Base-by-base conservation (phyloP, 2,113 vertebrate species). In the Oreochromis tanganicae region DNA sequence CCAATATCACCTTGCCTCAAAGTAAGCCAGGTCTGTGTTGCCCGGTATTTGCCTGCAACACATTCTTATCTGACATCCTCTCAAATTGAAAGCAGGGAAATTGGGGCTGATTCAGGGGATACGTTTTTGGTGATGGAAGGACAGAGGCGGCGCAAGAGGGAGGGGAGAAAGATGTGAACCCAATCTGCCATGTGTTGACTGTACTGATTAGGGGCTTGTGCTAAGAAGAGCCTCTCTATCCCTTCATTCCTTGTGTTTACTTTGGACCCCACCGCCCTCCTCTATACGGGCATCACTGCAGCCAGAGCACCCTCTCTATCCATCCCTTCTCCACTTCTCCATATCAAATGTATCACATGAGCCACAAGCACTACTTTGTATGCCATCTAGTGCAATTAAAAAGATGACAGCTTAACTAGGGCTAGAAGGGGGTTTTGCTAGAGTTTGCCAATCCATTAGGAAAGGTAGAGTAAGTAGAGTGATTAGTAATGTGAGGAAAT, bases 171-270 rank as follows among this genome's bases (percentile, higher is more conserved):
- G 90, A 93, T 93, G 88, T 94, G 93, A 94, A 95, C 92, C 94
- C 95, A 95, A 95, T 95, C 94, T 96, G 81, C 88, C 71, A 82
- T 80, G 91, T 96, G 95, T 96, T 94, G 95, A 96, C 94, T 92
- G 92, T 93, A 90, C 93, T 95, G 94, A 96, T 95, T 93, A 93
- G 93, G 87, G 90, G 92, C 92, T 94, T 93, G 92, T 80, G 90
- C 90, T 79, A 88, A 93, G 93, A 92, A 88, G 88, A 95, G 91
- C 90, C 92, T 88, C 90, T 95, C 91, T 85, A 94, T 95, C 93
- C 95, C 90, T 81, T 94, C 93, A 93, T 91, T 94, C 92, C 90
- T 66, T 94, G 82, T 95, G 95, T 95, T 96, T 96, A 95, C 94
- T 94, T 93, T 94, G 87, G 84, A 89, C 85, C 86, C 79, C 89